These are phyloP conservation scores for Ceryle rudis DNA, from an alignment of 2,797 vertebrate species.

Conservation along the genomic window DNA sequence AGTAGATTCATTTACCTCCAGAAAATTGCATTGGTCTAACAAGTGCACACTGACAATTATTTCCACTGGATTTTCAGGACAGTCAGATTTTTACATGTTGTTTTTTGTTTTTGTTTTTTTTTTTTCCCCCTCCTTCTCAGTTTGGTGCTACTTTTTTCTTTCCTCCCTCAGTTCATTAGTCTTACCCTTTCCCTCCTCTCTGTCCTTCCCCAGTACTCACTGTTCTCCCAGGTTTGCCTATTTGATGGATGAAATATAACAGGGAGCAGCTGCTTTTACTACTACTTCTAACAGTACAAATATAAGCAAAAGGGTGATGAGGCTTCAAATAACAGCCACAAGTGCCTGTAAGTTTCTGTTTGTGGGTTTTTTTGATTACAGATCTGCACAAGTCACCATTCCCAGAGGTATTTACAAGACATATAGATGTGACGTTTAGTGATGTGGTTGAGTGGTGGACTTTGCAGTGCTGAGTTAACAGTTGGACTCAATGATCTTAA, in stretches of 20 bases:
- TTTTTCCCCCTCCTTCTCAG: rapidly evolving
- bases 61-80: not conserved
- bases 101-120: not conserved
- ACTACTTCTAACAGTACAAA: not conserved
- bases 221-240: not conserved
- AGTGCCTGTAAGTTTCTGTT: not conserved
- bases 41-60: not conserved
- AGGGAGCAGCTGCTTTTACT: not conserved
- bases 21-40: not conserved
- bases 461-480: too few relatives aligned
- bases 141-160: not conserved
- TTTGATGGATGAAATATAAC: not conserved
- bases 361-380: too few relatives aligned
- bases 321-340: not conserved
- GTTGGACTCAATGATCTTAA: too few relatives aligned
- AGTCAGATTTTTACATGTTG: not conserved
- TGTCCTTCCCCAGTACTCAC: rapidly evolving
- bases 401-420: not conserved
- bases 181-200: not conserved
- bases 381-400: not conserved
- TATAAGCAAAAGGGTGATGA: not conserved
- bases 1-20: not conserved
- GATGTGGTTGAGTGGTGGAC: too few relatives aligned
- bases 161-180: not conserved
- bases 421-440: too few relatives aligned